These are phyloP conservation scores for Eptatretus burgeri DNA, from an alignment of 2,113 vertebrate genomes.

Conservation along the genomic window DNA sequence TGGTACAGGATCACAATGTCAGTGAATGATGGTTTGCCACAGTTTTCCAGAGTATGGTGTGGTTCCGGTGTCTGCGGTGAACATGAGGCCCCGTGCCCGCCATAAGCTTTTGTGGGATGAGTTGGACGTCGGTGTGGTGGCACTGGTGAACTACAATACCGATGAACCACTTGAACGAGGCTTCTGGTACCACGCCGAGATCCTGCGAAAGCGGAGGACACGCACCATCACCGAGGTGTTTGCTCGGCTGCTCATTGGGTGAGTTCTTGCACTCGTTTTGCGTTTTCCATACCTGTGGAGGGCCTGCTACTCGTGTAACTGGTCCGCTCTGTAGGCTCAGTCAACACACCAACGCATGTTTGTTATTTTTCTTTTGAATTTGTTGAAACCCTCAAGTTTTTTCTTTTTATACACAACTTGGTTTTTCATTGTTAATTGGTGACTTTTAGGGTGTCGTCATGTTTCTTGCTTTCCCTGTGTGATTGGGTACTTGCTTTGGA, in stretches of 20 bases:
- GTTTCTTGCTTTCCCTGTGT: no score
- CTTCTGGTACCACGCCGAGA: constrained; percentile 83
- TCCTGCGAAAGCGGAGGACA: constrained; percentile 45
- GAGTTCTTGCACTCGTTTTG: constrained; percentile 13
- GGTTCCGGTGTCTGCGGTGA: constrained; percentile 27
- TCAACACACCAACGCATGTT: no score
- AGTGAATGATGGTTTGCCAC: background rate
- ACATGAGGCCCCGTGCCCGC: constrained; percentile 48
- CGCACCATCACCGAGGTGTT: constrained; percentile 35
- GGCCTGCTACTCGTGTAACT: background rate
- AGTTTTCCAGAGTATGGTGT: constrained; percentile 76
- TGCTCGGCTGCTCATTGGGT: constrained; percentile 54
- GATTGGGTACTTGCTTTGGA: no score
- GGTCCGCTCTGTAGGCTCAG: no score
- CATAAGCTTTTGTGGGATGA: constrained; percentile 57
- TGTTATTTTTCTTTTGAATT: background rate
- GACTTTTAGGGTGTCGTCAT: no score
- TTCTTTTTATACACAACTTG: no score
- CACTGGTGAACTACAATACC: constrained; percentile 83
- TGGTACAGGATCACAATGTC: no score
- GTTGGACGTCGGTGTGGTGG: constrained; percentile 42
- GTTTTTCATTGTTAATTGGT: no score
- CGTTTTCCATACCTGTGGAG: background rate
- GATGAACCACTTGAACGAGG: constrained; percentile 63
- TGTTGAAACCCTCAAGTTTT: background rate